Evolutionary conservation across 2,888 invertebrate species (phyloP).

Genomic region (Serripes groenlandicus): DNA sequence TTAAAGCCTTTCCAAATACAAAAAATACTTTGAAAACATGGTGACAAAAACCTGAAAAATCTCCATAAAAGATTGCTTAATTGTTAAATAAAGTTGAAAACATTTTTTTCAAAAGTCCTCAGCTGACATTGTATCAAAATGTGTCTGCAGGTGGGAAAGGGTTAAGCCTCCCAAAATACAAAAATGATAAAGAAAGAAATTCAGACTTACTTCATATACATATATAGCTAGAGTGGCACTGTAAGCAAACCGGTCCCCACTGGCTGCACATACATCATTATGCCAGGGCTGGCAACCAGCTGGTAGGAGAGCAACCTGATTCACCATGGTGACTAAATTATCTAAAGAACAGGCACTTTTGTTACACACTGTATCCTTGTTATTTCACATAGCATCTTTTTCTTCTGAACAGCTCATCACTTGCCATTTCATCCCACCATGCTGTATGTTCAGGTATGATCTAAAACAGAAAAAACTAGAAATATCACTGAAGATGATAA

Average conservation of each 20-base stretch:
- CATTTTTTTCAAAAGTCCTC: not conserved
- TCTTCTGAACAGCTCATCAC: too few species aligned
- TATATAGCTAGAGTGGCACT: conserved; percentile 87
- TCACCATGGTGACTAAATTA: conserved; percentile 72
- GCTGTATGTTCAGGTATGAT: too few species aligned
- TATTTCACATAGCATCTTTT: too few species aligned
- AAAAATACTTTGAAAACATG: not conserved
- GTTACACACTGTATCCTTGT: too few species aligned
- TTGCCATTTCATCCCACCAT: too few species aligned
- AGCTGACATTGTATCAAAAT: not conserved
- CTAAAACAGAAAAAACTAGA: too few species aligned
- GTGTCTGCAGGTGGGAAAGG: not conserved
- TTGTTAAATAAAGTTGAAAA: too few species aligned
- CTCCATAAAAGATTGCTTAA: too few species aligned
- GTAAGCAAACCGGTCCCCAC: conserved; percentile 86
- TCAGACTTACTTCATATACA: conserved; percentile 85
- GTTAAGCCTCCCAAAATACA: not conserved
- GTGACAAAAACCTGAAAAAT: too few species aligned
- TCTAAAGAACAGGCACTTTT: too few species aligned
- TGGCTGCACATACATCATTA: conserved; percentile 85
- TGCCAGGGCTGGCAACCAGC: conserved; percentile 87
- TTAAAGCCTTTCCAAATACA: too few species aligned
- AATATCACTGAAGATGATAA: too few species aligned
- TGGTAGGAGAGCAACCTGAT: conserved; percentile 85
- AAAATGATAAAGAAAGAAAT: not conserved